phyloP scores from a whole-genome alignment of 2,113 vertebrate genomes.

The Loxodonta africana region DNA sequence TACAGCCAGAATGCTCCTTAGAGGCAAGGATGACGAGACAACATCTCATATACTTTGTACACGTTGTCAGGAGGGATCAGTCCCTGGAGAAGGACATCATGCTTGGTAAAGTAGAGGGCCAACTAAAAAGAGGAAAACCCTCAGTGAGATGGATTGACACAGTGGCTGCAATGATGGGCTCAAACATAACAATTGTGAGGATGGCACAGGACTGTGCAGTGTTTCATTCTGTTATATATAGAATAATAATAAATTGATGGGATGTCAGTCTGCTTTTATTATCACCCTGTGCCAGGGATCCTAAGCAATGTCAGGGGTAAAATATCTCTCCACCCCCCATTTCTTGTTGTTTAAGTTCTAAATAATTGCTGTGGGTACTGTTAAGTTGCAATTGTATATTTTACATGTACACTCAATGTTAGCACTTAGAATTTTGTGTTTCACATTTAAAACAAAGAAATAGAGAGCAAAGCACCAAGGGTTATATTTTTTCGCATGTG shows the following conservation, averaged over 20 bases:
- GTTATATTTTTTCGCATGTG: not conserved
- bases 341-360: not conserved
- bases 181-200: no score
- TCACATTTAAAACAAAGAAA: constrained; percentile 12
- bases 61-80: no score
- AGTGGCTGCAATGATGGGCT: no score
- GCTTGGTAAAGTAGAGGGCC: no score
- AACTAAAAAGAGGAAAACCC: no score
- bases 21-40: no score
- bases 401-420: not conserved
- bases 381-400: not conserved
- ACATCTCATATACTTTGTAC: no score
- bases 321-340: not conserved
- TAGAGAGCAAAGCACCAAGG: fast-evolving
- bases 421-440: not conserved
- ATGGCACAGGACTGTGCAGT: no score
- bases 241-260: not conserved
- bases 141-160: no score
- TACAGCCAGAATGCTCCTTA: no score
- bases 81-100: no score
- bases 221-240: not conserved
- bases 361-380: not conserved
- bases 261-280: not conserved
- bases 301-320: not conserved
- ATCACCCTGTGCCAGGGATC: not conserved